Percentiles rank a stretch among this genome's conserved stretches.
phyloP scores from a whole-genome alignment of 92 coral and sea anemone genomes.

The Porites lobata region DNA sequence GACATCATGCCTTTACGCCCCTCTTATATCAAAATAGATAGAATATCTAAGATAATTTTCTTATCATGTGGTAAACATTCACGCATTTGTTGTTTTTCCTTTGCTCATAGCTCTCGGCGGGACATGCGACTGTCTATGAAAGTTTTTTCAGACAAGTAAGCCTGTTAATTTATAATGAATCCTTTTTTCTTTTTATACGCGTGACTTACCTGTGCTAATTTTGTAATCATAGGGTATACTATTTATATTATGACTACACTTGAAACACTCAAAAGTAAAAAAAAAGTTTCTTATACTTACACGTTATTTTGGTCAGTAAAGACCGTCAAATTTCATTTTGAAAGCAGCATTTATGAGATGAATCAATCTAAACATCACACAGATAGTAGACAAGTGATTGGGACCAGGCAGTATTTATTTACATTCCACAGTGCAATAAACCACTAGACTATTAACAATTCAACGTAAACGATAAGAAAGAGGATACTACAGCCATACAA shows the following conservation, averaged over 20 bases:
- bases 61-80: conserved; percentile 14
- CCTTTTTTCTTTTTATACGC: background rate
- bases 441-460: too few relatives aligned
- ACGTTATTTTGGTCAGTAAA: background rate
- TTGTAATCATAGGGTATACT: background rate
- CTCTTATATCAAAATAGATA: conserved; percentile 1
- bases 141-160: conserved; percentile 95
- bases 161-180: background rate
- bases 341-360: background rate
- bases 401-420: too few relatives aligned
- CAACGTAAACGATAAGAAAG: too few relatives aligned
- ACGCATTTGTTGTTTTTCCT: background rate
- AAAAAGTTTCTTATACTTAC: background rate
- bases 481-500: too few relatives aligned
- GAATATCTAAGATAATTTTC: conserved; percentile 25
- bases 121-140: conserved; percentile 94
- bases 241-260: background rate
- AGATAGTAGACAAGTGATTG: too few relatives aligned
- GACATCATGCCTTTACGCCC: background rate
- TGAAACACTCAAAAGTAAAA: background rate
- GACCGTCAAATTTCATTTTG: background rate
- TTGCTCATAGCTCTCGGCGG: conserved; percentile 92
- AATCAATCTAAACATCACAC: too few relatives aligned
- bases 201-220: background rate
- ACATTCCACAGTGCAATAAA: too few relatives aligned